Conservation (phyloP, 1,140 invertebrate genomes). For the Aphis craccivora region DNA sequence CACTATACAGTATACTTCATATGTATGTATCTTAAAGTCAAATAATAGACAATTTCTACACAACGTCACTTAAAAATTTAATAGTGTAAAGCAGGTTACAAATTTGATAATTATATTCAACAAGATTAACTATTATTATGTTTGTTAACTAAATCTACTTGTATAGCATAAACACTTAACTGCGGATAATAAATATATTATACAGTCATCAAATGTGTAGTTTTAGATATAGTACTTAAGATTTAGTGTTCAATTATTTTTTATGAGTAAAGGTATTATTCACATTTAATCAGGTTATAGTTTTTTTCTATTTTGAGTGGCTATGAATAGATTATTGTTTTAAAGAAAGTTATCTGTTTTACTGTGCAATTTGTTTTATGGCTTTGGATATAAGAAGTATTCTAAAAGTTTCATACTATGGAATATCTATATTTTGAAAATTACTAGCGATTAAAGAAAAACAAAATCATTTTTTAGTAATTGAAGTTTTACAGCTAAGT, state of each 20-base stretch:
- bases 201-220: slow-evolving; percentile 20
- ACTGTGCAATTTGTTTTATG: not conserved
- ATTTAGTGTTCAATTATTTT: not conserved
- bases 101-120: slow-evolving; percentile 6
- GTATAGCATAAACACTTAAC: slow-evolving; percentile 22
- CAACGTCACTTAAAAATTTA: not conserved
- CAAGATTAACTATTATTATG: not conserved
- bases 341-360: not conserved
- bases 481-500: not conserved
- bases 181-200: slow-evolving; percentile 37
- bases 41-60: not conserved
- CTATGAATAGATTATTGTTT: slow-evolving; percentile 9
- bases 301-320: not conserved
- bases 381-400: not conserved
- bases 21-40: not conserved
- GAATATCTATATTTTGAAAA: not conserved
- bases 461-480: not conserved
- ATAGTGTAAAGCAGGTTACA: not conserved
- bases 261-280: not conserved
- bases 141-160: slow-evolving; percentile 33
- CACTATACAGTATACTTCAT: no score
- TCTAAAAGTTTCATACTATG: not conserved
- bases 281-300: not conserved
- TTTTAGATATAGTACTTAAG: not conserved
- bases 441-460: not conserved